Evolutionary conservation across 2,797 vertebrate genomes (phyloP).

Genomic region (Pseudocheirus occidentalis): DNA sequence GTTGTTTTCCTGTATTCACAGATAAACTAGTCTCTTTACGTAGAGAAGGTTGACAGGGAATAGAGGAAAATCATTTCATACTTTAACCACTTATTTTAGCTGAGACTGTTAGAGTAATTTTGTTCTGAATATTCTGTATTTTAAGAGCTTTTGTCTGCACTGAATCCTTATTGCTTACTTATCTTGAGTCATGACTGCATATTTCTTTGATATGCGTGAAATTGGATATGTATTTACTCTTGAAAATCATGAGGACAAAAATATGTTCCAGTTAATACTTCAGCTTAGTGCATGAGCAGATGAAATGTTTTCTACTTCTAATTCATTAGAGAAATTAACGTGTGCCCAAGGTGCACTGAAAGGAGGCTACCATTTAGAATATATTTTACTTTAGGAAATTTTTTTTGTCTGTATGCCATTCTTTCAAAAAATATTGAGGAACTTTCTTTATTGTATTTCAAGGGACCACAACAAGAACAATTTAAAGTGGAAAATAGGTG

Average conservation of each 20-base stretch:
- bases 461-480: background rate
- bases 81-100: slow-evolving; percentile 31
- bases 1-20: background rate
- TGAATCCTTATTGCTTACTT: slow-evolving; percentile 17
- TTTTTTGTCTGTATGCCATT: slow-evolving; percentile 6
- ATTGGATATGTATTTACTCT: background rate
- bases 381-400: background rate
- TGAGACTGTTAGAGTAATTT: slow-evolving; percentile 44
- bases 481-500: slow-evolving; percentile 11
- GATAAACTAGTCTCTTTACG: background rate
- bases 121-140: background rate
- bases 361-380: background rate
- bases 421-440: slow-evolving; percentile 25
- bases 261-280: background rate
- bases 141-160: slow-evolving; percentile 21
- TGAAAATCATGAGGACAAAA: background rate
- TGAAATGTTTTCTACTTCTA: background rate
- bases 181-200: background rate
- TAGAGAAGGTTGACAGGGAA: background rate
- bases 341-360: background rate
- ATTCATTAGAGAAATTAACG: background rate
- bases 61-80: background rate
- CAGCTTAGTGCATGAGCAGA: background rate
- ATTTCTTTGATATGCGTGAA: background rate
- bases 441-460: slow-evolving; percentile 27